These are phyloP conservation scores for Corythornis madagascariensis DNA, from an alignment of 2,113 vertebrate genomes.

Conservation along the genomic window DNA sequence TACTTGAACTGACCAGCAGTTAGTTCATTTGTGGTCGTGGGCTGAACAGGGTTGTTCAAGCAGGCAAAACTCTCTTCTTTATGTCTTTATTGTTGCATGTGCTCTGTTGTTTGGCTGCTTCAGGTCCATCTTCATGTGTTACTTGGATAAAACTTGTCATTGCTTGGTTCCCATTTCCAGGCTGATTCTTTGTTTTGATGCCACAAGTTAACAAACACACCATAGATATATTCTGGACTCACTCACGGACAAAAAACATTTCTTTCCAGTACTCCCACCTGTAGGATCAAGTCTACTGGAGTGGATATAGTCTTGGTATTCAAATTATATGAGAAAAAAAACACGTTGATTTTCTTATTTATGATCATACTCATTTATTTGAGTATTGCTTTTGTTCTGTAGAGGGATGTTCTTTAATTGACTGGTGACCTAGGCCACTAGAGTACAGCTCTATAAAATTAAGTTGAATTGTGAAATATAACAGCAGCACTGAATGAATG, in stretches of 20 bases:
- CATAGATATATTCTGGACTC: not conserved
- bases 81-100: too few species aligned
- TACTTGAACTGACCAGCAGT: not conserved
- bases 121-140: not conserved
- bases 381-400: not conserved
- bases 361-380: not conserved
- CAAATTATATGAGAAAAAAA: not conserved
- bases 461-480: constrained; percentile 1
- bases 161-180: not conserved
- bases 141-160: not conserved
- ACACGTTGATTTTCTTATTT: not conserved
- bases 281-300: not conserved
- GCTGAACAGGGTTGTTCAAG: not conserved
- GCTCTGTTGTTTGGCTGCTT: not conserved
- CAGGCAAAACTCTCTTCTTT: not conserved
- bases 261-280: not conserved
- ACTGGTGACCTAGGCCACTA: not conserved
- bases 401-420: not conserved
- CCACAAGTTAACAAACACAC: not conserved
- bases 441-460: not conserved
- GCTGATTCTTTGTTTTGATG: not conserved
- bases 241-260: not conserved
- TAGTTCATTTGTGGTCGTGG: not conserved
- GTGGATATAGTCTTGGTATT: not conserved
- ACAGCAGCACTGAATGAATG: not conserved